These are phyloP conservation scores for Tokudaia muenninki DNA, from an alignment of 2,797 vertebrate genomes.

Conservation along the genomic window DNA sequence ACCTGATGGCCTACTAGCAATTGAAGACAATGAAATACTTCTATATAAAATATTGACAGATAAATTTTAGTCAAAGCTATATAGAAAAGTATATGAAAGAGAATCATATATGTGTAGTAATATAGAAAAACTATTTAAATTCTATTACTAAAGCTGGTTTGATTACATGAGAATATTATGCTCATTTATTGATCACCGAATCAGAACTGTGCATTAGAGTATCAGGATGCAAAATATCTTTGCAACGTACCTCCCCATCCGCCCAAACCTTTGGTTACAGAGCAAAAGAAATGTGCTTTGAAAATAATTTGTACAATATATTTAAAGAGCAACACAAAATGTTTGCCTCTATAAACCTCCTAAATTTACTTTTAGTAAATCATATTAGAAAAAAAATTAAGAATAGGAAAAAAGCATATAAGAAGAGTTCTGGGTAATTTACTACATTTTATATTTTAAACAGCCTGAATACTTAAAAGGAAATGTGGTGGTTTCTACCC, in stretches of 20 bases:
- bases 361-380: slow-evolving; percentile 30
- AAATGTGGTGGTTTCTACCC: not conserved
- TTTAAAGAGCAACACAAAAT: slow-evolving; percentile 26
- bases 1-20: not conserved
- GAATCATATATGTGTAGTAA: not conserved
- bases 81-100: not conserved
- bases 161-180: not conserved
- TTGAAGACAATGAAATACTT: not conserved
- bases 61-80: not conserved
- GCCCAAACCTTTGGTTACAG: not conserved
- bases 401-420: not conserved
- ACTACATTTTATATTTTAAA: slow-evolving; percentile 58
- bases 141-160: not conserved
- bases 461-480: not conserved
- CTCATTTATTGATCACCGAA: not conserved
- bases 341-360: slow-evolving; percentile 43
- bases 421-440: slow-evolving; percentile 47
- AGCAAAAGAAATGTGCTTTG: not conserved
- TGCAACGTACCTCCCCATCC: not conserved
- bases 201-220: not conserved
- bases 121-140: not conserved
- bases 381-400: slow-evolving; percentile 43
- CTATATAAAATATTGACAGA: slow-evolving; percentile 15
- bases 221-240: not conserved
- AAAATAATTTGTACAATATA: slow-evolving; percentile 44